phyloP scores from a whole-genome alignment of 1,140 invertebrate genomes.

The honey bee (Apis mellifera) region DNA sequence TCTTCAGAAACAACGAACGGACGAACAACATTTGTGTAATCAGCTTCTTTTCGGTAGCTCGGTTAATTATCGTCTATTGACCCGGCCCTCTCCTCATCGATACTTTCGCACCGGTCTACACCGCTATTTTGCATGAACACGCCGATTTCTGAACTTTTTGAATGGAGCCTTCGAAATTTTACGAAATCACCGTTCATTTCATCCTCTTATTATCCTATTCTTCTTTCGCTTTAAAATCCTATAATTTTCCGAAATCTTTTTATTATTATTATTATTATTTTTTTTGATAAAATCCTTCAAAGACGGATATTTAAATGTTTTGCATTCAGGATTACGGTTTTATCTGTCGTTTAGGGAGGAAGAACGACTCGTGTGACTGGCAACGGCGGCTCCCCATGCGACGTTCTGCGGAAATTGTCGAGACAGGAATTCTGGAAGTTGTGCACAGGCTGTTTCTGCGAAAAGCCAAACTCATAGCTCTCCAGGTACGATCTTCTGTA shows the following conservation, averaged over 20 bases:
- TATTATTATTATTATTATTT: no score
- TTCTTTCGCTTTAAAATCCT: no score
- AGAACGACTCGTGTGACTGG: background rate
- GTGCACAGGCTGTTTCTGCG: conserved; percentile 35
- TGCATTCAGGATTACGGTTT: background rate
- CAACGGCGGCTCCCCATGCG: background rate
- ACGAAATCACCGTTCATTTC: background rate
- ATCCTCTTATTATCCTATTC: background rate
- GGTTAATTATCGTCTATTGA: conserved; percentile 50
- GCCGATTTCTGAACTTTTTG: background rate
- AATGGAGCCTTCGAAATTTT: background rate
- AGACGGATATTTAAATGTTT: background rate
- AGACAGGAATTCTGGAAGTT: conserved; percentile 38
- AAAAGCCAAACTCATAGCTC: conserved; percentile 29
- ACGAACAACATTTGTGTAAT: conserved; percentile 42
- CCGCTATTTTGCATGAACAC: background rate
- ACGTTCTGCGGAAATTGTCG: conserved; percentile 52
- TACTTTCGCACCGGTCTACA: background rate
- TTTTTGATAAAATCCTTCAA: no score
- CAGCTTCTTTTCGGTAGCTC: conserved; percentile 36
- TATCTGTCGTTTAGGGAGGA: no score
- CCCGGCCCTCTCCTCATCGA: background rate
- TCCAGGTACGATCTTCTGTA: conserved; percentile 13
- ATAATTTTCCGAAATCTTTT: background rate
- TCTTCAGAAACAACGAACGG: conserved; percentile 19